Conservation (phyloP, 1,140 invertebrate genomes). For the Potamilus streckersoni region DNA sequence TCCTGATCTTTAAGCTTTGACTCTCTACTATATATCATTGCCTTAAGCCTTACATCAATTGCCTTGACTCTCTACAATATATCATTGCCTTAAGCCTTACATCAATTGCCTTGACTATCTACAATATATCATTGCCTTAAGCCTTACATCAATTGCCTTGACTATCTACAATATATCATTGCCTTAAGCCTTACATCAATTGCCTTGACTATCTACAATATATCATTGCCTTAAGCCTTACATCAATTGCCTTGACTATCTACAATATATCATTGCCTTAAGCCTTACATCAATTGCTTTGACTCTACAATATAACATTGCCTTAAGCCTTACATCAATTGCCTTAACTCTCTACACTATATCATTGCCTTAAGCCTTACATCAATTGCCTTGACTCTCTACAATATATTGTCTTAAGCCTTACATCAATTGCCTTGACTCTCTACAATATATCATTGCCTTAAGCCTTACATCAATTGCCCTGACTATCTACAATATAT, state of each 20-base stretch:
- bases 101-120: constrained; percentile 72
- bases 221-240: constrained; percentile 56
- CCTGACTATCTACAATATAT: constrained; percentile 12
- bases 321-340: constrained; percentile 70
- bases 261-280: too few relatives aligned
- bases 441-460: too few relatives aligned
- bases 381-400: constrained; percentile 72
- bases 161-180: too few relatives aligned
- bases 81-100: constrained; percentile 63
- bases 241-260: constrained; percentile 74
- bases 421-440: constrained; percentile 75
- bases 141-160: constrained; percentile 74
- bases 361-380: constrained; percentile 63
- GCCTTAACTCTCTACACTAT: constrained; percentile 60
- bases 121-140: too few relatives aligned
- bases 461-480: constrained; percentile 72
- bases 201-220: constrained; percentile 59
- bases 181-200: constrained; percentile 70
- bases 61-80: constrained; percentile 59
- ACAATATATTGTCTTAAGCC: constrained; percentile 24
- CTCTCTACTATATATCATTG: too few relatives aligned
- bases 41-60: constrained; percentile 70
- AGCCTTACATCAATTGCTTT: constrained; percentile 74
- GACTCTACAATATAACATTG: too few relatives aligned
- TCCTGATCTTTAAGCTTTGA: too few relatives aligned